Evolutionary conservation across 2,888 invertebrate genomes (phyloP), one percentile per base, ranked within the genome.

Genomic region (Amphipyra tragopoginis): DNA sequence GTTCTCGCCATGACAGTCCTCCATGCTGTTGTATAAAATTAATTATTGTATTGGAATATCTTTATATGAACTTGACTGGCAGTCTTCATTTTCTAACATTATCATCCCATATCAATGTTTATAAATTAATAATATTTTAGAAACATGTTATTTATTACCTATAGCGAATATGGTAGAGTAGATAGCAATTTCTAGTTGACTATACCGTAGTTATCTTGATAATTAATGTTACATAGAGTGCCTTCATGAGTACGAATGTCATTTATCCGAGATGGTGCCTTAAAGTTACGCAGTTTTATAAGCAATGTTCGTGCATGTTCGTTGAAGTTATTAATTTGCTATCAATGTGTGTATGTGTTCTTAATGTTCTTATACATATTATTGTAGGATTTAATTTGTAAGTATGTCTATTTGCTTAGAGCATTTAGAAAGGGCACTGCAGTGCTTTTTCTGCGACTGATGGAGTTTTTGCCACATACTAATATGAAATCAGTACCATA

Each of bases 201-300:
- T 64, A 40, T 69, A 69, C 36, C 10, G 39, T 74, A 49, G 64
- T 57, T 45, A 39, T 54, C 44, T 57, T 42, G 34, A 36, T 49
- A 51, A 29, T 56, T 43, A 73, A 53, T 42, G 54, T 72, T 72
- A 60, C 42, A 73, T 73, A 74, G 50, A 69, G 77, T 77, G 77
- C 77, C 77, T 74, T 68, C 43, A 57, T 58, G 59, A 75, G 61
- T 77, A 77, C 68, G 78, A 75, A 62, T 69, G 72, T 69, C 63
- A 60, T 45, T 53, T 77, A 78, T 83, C 83, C 83, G 71, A 67
- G 47, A 82, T 81, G 84, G 84, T 84, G 84, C 84, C 81, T 78
- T 83, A 68, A 44, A 48, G 45, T 61, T 49, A 65, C 40, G 56
- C 67, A 59, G 57, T 62, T 48, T 34, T 64, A 50, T 54, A 67